Conservation (phyloP, 2,113 vertebrate species). For the Ptilonorhynchus violaceus region DNA sequence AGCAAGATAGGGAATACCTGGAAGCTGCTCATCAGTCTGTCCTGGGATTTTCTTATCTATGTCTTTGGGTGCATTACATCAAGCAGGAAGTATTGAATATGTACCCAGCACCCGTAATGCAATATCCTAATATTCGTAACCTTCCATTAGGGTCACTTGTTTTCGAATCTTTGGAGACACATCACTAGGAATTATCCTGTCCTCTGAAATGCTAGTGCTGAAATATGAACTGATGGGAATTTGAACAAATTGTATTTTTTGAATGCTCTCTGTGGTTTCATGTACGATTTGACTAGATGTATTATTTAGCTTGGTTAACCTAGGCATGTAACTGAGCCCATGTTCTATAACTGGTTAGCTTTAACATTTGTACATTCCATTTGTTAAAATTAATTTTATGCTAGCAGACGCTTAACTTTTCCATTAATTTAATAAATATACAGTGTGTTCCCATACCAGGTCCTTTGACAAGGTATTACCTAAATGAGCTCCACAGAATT, state of each 20-base stretch:
- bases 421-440: background rate
- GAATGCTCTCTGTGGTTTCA: background rate
- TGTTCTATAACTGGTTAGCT: background rate
- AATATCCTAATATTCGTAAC: background rate
- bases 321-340: background rate
- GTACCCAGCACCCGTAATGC: background rate
- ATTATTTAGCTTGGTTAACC: background rate
- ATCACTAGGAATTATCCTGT: background rate
- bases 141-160: background rate
- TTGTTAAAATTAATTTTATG: background rate
- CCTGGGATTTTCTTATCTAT: background rate
- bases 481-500: conserved; percentile 6
- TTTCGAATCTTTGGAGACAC: background rate
- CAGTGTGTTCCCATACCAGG: background rate
- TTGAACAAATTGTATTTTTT: background rate
- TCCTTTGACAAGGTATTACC: background rate
- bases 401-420: background rate
- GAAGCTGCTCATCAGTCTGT: background rate
- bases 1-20: background rate
- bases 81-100: background rate
- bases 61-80: background rate
- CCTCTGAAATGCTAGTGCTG: background rate
- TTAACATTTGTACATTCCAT: background rate
- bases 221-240: background rate
- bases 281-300: background rate